A percentile compares a stretch with the other conserved stretches of the same genome.
These are phyloP conservation scores for Dasypus novemcinctus DNA, from an alignment of 2,113 vertebrate species.

Conservation along the genomic window DNA sequence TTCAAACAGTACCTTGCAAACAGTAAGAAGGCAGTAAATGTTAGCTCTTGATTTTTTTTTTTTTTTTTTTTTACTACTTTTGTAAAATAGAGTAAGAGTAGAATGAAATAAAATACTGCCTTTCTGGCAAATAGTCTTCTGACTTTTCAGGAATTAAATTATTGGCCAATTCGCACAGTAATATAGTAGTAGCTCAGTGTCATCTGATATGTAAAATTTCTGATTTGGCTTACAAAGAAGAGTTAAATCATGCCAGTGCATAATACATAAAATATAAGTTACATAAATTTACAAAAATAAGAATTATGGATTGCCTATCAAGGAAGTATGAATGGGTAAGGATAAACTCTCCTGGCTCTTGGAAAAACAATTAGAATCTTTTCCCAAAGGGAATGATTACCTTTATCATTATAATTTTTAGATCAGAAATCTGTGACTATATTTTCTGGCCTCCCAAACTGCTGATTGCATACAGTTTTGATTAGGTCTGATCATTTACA, in stretches of 20 bases:
- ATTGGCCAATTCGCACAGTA: not conserved
- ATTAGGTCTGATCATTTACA: not conserved
- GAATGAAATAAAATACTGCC: too few species aligned
- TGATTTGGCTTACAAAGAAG: not conserved
- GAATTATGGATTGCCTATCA: not conserved
- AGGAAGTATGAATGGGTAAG: not conserved
- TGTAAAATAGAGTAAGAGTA: not conserved
- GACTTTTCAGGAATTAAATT: slow-evolving; percentile 18
- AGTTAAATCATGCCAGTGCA: not conserved
- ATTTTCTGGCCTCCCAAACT: not conserved
- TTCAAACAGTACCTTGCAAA: not conserved
- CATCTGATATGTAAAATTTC: not conserved
- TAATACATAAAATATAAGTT: not conserved
- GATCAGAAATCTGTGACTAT: slow-evolving; percentile 11
- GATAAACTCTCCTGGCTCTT: not conserved
- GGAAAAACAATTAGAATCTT: not conserved
- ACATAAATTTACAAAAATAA: not conserved
- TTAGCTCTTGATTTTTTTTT: not conserved
- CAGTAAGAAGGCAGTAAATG: not conserved
- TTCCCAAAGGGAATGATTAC: not conserved
- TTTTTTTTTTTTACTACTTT: not conserved
- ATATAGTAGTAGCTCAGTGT: not conserved
- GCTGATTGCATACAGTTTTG: not conserved
- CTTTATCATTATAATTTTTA: not conserved
- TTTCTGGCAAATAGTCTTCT: not conserved